Evolutionary conservation across 2,888 invertebrate species (phyloP).

Genomic region (Melanostoma scalare): DNA sequence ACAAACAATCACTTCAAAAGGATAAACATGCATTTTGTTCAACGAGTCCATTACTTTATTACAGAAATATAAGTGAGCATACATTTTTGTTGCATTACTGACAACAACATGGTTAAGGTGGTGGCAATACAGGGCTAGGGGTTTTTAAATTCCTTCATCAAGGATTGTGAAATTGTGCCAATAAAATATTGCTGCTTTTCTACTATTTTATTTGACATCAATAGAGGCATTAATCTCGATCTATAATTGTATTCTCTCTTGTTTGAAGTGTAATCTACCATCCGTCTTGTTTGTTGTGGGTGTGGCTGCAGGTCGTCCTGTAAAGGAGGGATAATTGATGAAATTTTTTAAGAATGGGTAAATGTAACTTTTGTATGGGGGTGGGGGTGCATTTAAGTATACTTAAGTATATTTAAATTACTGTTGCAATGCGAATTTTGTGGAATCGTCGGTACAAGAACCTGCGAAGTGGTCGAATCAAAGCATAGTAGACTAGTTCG

Average conservation of each 20-base stretch:
- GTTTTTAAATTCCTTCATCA: slow-evolving; percentile 12
- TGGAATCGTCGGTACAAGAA: not conserved
- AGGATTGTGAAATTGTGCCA: slow-evolving; percentile 38
- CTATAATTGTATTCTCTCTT: slow-evolving; percentile 51
- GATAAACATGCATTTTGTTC: slow-evolving; percentile 52
- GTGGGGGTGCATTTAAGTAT: no score
- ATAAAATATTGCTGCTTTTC: slow-evolving; percentile 25
- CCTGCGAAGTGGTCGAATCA: slow-evolving; percentile 84
- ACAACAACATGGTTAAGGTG: slow-evolving; percentile 33
- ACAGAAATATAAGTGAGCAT: slow-evolving; percentile 22
- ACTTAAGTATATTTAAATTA: slow-evolving; percentile 25
- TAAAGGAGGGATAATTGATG: slow-evolving; percentile 46
- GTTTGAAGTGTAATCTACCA: slow-evolving; percentile 62
- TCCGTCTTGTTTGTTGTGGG: slow-evolving; percentile 50
- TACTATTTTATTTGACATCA: slow-evolving; percentile 32
- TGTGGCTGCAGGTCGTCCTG: slow-evolving; percentile 38
- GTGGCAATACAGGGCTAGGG: not conserved
- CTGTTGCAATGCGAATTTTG: not conserved
- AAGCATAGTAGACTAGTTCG: slow-evolving; percentile 88
- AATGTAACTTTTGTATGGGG: not conserved
- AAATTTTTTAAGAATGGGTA: slow-evolving; percentile 3
- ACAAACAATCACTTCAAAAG: slow-evolving; percentile 58
- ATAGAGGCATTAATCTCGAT: slow-evolving; percentile 60
- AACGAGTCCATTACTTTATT: slow-evolving; percentile 64
- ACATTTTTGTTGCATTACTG: slow-evolving; percentile 29